These are phyloP conservation scores for Phrynocephalus forsythii DNA, from an alignment of 2,797 vertebrate species.

Conservation along the genomic window DNA sequence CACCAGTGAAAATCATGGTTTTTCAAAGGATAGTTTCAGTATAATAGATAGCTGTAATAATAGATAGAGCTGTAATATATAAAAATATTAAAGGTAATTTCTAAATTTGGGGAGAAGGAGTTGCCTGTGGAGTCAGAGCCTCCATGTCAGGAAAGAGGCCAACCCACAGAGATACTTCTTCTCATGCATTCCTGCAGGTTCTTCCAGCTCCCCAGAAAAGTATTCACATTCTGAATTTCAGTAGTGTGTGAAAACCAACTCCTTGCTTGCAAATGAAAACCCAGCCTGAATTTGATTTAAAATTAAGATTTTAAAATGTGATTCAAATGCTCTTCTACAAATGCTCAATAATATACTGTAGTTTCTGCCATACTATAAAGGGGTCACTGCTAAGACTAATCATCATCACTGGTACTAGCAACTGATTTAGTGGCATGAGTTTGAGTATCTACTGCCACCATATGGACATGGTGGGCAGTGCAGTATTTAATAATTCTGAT, in stretches of 20 bases:
- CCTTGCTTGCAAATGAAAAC: accelerated
- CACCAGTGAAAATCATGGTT: too few relatives aligned
- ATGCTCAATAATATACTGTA: neutral
- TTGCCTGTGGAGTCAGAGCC: neutral
- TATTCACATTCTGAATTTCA: accelerated
- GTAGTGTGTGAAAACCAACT: neutral
- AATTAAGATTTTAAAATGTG: neutral
- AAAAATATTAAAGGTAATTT: too few relatives aligned
- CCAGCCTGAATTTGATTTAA: neutral
- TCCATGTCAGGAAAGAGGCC: neutral
- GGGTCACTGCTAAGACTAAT: neutral
- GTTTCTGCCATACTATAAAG: neutral
- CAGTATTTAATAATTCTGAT: neutral
- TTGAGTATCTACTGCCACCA: slow-evolving; percentile 33
- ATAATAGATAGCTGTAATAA: too few relatives aligned
- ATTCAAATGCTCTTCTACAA: slow-evolving; percentile 1
- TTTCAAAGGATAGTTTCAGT: too few relatives aligned
- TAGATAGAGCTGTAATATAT: too few relatives aligned
- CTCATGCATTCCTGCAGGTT: neutral
- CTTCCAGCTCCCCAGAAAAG: neutral
- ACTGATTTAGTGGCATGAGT: slow-evolving; percentile 4
- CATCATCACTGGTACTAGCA: neutral
- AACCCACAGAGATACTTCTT: neutral
- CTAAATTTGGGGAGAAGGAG: neutral
- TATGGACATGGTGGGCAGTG: neutral